Base-by-base conservation (phyloP, 2,113 vertebrate genomes). In the Haplochromis burtoni region DNA sequence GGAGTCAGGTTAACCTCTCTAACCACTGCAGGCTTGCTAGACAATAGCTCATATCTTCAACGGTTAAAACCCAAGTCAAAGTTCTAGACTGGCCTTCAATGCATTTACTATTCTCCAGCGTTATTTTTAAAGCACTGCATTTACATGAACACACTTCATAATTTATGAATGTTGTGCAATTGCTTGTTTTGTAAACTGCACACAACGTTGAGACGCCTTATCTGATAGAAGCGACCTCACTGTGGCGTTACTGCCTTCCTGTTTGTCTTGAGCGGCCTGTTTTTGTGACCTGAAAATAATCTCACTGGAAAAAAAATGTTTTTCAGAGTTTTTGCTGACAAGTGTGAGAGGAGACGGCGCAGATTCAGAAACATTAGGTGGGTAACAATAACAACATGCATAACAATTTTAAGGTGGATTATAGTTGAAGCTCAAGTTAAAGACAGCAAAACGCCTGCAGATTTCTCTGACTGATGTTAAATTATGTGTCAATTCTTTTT, bases 281-380 rank as follows among this genome's bases (percentile, higher is more conserved):
- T 83, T 83, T n/a, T 57, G n/a, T 86, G 81, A 81, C 82, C 63
- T 84, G 13, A 42, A 66, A 55, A 31, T 24, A 17, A 71, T 79
- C 24, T 49, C 17, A 29, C 24, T 76, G 14, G 21, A 21, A 14
- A 29, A 29, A 78, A 33, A 35, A 78, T 92, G 51, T 95, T 49
- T 95, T 95, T 76, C 94, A 96, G 96, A 85, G 26, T 68, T 24
- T 31, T 71, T 94, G 53, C 38, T 95, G 78, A 88, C 2, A 13
- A 45, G 35, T 10, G 92, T 91, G 24, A 91, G 78, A 42, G 96
- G 82, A 53, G 88, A 95, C n/a, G 92, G 71, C 80, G 13, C 11
- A 16, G 87, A 83, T 6, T 42, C 68, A 16, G 31, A 68, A 4
- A 6, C 45, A 21, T 4, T 16, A 49, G 91, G 92, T 93, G 26